phyloP scores from a whole-genome alignment of 30 jellyfish, hydroid and myxozoan species.

The Sanderia malayensis region DNA sequence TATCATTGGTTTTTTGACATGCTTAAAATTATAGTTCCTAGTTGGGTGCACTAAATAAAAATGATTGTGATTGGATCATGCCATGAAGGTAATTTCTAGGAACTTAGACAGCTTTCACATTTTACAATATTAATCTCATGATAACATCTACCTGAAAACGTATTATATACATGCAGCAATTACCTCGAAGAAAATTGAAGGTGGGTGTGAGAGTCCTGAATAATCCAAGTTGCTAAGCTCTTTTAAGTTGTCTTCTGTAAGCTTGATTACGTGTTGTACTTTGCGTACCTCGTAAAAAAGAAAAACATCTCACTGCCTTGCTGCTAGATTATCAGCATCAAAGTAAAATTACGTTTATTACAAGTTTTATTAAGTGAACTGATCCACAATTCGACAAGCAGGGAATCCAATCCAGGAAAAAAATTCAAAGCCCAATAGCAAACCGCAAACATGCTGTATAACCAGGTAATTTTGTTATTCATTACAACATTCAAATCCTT shows the following conservation, averaged over 20 bases:
- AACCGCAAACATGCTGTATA: background rate
- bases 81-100: too few relatives aligned
- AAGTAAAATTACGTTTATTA: too few relatives aligned
- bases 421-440: background rate
- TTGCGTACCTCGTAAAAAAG: slow-evolving; percentile 55
- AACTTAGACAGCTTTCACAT: too few relatives aligned
- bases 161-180: background rate
- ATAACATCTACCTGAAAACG: background rate
- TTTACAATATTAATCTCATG: slow-evolving; percentile 33
- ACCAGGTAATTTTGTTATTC: background rate
- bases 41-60: too few relatives aligned
- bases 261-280: slow-evolving; percentile 67
- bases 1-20: too few relatives aligned
- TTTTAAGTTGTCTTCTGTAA: slow-evolving; percentile 73
- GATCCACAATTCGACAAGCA: too few relatives aligned
- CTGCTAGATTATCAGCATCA: too few relatives aligned
- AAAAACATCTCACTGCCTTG: too few relatives aligned
- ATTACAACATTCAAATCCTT: background rate
- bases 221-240: slow-evolving; percentile 48
- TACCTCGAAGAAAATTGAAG: slow-evolving; percentile 90
- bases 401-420: too few relatives aligned
- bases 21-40: too few relatives aligned
- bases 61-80: too few relatives aligned
- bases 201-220: slow-evolving; percentile 90
- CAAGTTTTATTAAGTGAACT: too few relatives aligned